Base-by-base conservation (phyloP, 2,797 vertebrate species). In the Otus scops region DNA sequence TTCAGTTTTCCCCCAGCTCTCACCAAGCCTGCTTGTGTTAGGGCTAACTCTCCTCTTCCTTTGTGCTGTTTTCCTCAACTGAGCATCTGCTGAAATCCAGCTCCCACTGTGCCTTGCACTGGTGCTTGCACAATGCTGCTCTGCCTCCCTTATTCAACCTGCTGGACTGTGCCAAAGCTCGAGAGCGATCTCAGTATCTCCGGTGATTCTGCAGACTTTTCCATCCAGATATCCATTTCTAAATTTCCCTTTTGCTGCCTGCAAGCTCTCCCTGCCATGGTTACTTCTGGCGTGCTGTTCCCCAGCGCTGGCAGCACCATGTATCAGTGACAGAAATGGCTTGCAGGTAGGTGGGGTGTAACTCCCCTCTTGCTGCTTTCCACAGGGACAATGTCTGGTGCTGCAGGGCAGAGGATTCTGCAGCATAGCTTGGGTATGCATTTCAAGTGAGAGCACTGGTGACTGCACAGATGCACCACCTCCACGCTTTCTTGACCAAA, bases 81-180 rank as follows among this genome's bases (percentile, higher is more conserved):
- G 26, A 61, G 10, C 47, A 39, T 41, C 50, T 87, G 59, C 69
- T 69, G 70, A 76, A 71, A 73, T 70, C 38, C 43, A 16, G 60
- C 22, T 76, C 56, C 54, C 56, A 38, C 34, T 0, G 0, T 3
- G 2, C 53, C 36, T 74, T 0, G 0, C 0, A 0, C 1, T 47
- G 45, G 16, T 61, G 30, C 23, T 38, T 45, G 22, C 56, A 1
- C 0, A 1, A 2, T 12, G 43, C 70, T 85, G 41, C 51, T 76
- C n/a, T 17, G 11, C 20, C 19, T 70, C 8, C 51, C 14, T 59
- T 56, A 27, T 26, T 43, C n/a, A 39, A 36, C 27, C 22, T 20
- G 6, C 67, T 78, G 69, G 28, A 41, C 26, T 43, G 13, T 70
- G 32, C 30, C 61, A 69, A 41, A 45, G 27, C 38, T 65, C 0